Evolutionary conservation across 2,113 vertebrate genomes (phyloP).

Genomic region (Pygoscelis antarcticus): DNA sequence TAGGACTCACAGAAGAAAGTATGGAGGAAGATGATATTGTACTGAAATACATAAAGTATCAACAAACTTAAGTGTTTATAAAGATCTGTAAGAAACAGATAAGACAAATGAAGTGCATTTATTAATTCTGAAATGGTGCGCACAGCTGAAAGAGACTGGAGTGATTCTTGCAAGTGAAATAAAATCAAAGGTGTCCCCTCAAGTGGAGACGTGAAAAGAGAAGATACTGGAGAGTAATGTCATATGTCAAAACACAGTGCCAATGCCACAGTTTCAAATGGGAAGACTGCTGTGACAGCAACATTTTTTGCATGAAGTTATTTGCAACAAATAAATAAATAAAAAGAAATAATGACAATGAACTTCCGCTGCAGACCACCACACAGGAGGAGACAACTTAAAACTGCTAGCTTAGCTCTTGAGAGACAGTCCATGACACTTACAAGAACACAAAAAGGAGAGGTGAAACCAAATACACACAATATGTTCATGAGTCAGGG

Average conservation of each 20-base stretch:
- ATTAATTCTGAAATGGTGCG: background rate
- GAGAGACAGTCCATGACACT: background rate
- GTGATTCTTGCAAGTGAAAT: background rate
- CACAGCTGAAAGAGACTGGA: background rate
- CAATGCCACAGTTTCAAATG: background rate
- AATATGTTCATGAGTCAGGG: background rate
- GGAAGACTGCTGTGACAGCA: background rate
- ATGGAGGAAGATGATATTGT: background rate
- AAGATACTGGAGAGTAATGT: background rate
- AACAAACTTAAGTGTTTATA: background rate
- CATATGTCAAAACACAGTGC: background rate
- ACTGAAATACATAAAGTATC: background rate
- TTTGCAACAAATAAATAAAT: background rate
- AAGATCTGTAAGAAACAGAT: background rate
- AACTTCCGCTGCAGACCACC: background rate
- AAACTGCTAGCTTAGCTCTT: background rate
- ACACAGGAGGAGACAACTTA: background rate
- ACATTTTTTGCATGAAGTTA: background rate
- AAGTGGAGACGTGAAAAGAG: background rate
- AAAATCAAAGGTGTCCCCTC: background rate
- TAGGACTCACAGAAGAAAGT: background rate
- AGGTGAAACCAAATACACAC: background rate
- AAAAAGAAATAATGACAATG: background rate
- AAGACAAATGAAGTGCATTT: background rate
- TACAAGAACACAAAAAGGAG: background rate